Base-by-base conservation (phyloP, 2,888 invertebrate genomes). In the Napeogenes sylphis region DNA sequence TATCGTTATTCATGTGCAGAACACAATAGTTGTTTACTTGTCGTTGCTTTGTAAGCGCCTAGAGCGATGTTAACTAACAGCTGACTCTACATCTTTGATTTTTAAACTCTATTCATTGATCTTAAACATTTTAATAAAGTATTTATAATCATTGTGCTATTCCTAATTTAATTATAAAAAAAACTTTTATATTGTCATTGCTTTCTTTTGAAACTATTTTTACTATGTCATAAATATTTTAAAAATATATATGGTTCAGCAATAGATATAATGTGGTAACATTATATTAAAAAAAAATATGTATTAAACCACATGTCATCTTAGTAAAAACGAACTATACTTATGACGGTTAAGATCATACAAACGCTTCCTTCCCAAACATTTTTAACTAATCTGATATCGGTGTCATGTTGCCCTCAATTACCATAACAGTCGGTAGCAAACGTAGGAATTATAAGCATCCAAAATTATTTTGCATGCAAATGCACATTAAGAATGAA, bases 11-110 rank as follows among this genome's bases (percentile, higher is more conserved):
- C 88, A 89, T 87, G 81, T 74, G 21, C 21, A 71, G 74, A 71
- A 73, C 73, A 86, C 87, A 89, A 87, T 84, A 77, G 68, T 73
- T 89, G 87, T 89, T 90, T 88, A 84, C 85, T 87, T 86, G 87
- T 88, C 84, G 80, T 76, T 83, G 57, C 81, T 79, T 86, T 85
- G 85, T 85, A 1, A 21, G 21, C 77, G 76, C 78, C 79, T 76
- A 77, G 77, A 81, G 79, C 79, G 80, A 78, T 79, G 70, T 71
- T 75, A 72, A 79, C 76, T 83, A 86, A 84, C 88, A 87, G 87
- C 87, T 86, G 86, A 83, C 75, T 55, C 53, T 21, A 51, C 59
- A 63, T 59, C 38, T 42, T 53, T 46, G 35, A 32, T 58, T 58
- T 51, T 51, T 21, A 51, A 51, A 38, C 21, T 14, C 32, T 30